Conservation (phyloP, 2,113 vertebrate species). For the Zosterops japonicus region DNA sequence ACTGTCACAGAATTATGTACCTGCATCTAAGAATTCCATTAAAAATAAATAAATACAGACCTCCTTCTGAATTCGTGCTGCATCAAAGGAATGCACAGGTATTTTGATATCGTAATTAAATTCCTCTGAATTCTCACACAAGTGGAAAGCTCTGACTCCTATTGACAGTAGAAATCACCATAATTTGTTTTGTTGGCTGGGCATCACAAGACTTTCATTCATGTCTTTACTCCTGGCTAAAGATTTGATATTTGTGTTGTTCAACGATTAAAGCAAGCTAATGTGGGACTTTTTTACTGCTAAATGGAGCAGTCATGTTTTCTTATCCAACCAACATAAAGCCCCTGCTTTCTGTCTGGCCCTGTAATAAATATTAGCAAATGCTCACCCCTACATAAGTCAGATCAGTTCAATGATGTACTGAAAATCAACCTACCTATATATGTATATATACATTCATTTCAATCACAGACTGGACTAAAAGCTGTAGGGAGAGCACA, state of each 20-base stretch:
- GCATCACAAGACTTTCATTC: neutral
- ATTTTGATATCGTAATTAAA: neutral
- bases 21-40: constrained; percentile 18
- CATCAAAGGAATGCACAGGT: constrained; percentile 3
- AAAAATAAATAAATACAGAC: constrained; percentile 16
- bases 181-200: neutral
- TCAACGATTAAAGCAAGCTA: neutral
- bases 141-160: neutral
- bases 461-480: neutral
- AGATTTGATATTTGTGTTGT: neutral
- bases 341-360: neutral
- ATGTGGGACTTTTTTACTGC: neutral
- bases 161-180: neutral
- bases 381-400: neutral
- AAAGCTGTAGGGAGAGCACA: neutral
- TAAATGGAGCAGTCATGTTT: neutral
- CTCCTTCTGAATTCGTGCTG: neutral
- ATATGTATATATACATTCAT: neutral
- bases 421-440: neutral
- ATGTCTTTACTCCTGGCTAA: neutral
- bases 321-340: neutral
- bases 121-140: neutral
- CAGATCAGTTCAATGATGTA: neutral
- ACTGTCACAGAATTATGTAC: neutral
- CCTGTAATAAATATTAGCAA: neutral